Conservation (phyloP, 2,888 invertebrate genomes). For the Parnassius apollo region DNA sequence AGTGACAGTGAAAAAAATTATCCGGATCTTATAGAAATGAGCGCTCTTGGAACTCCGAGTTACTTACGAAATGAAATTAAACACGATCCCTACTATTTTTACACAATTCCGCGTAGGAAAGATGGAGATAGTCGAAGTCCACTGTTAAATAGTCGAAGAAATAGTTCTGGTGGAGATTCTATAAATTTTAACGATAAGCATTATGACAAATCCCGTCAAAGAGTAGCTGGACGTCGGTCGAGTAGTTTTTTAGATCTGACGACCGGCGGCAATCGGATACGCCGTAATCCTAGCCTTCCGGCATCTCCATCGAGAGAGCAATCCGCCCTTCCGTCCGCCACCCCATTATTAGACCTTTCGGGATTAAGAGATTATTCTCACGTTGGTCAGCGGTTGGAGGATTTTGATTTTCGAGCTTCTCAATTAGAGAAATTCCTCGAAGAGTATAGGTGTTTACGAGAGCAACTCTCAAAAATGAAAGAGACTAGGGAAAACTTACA, state of each 20-base stretch:
- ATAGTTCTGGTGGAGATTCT: constrained; percentile 86
- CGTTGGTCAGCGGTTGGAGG: constrained; percentile 70
- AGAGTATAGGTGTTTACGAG: constrained; percentile 88
- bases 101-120: constrained; percentile 84
- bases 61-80: constrained; percentile 65
- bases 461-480: constrained; percentile 90
- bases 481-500: constrained; percentile 87
- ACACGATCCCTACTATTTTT: constrained; percentile 79
- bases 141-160: constrained; percentile 85
- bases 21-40: constrained; percentile 80
- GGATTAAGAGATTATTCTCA: constrained; percentile 76
- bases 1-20: constrained; percentile 79
- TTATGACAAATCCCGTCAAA: constrained; percentile 57
- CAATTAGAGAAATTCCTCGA: constrained; percentile 90
- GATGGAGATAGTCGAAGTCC: constrained; percentile 88
- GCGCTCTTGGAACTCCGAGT: constrained; percentile 64
- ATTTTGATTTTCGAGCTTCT: constrained; percentile 89
- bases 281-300: constrained; percentile 82
- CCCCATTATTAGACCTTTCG: constrained; percentile 83
- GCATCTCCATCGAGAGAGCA: constrained; percentile 83
- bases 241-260: constrained; percentile 87
- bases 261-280: constrained; percentile 66
- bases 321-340: constrained; percentile 75
- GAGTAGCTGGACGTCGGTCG: constrained; percentile 78
- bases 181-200: constrained; percentile 66